Conservation (phyloP, 2,888 invertebrate genomes). For the Mesopsocus fuscifrons region DNA sequence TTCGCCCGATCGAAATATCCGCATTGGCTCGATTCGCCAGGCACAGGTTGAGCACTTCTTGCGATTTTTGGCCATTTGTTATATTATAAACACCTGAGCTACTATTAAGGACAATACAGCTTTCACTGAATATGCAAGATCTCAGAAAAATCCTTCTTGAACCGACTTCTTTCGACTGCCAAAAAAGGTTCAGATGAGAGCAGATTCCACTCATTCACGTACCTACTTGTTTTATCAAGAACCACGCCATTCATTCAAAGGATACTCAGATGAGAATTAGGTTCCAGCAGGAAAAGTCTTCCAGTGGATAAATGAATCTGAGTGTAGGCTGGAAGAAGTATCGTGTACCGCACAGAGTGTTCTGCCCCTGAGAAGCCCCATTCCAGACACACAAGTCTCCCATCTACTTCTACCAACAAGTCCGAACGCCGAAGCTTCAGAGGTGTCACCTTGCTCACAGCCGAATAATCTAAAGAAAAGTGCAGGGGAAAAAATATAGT, state of each 20-base stretch:
- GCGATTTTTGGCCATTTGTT: slow-evolving; percentile 5
- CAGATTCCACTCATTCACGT: no score
- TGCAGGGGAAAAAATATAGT: neutral
- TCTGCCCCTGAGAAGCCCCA: slow-evolving; percentile 8
- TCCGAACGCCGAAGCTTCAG: slow-evolving; percentile 10
- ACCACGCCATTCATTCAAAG: no score
- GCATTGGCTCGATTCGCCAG: slow-evolving; percentile 2
- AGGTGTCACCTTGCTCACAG: neutral
- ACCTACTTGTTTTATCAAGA: no score
- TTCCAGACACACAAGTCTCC: slow-evolving; percentile 12
- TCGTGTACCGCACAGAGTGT: slow-evolving; percentile 6
- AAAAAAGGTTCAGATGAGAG: no score
- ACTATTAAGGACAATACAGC: slow-evolving; percentile 11
- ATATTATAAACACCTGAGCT: slow-evolving; percentile 12
- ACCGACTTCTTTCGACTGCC: no score
- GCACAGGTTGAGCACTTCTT: slow-evolving; percentile 12
- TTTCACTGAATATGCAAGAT: neutral
- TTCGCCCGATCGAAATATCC: neutral
- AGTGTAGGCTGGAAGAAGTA: slow-evolving; percentile 9
- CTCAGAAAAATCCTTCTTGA: neutral
- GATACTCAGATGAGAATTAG: slow-evolving; percentile 14
- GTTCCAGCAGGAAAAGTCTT: slow-evolving; percentile 11
- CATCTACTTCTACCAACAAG: slow-evolving; percentile 11
- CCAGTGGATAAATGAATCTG: slow-evolving; percentile 6
- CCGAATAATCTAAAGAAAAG: slow-evolving; percentile 3